A percentile compares a stretch with the other conserved stretches of the same genome.
Evolutionary conservation across 2,113 vertebrate genomes (phyloP).

Genomic region (Cynopterus brachyotis): DNA sequence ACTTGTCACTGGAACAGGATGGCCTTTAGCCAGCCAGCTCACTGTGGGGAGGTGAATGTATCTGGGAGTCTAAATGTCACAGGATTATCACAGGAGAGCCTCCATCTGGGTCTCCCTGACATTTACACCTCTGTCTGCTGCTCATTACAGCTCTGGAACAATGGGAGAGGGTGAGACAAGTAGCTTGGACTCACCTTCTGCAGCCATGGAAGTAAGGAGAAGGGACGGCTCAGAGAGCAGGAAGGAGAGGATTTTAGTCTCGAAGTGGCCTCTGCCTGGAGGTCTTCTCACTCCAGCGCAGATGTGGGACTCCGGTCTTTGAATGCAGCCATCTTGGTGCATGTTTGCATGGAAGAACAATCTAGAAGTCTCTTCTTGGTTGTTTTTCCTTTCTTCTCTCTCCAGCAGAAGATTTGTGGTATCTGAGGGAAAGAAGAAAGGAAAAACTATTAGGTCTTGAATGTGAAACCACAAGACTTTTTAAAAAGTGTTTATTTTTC

Average conservation of each 20-base stretch:
- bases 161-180: not conserved
- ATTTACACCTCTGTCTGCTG: not conserved
- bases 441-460: slow-evolving; percentile 79
- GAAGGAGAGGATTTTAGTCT: not conserved
- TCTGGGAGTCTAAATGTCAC: slow-evolving; percentile 30
- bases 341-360: slow-evolving; percentile 14
- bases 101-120: not conserved
- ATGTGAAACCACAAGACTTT: slow-evolving; percentile 77
- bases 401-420: slow-evolving; percentile 73
- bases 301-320: not conserved
- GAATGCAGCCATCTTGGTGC: slow-evolving; percentile 8
- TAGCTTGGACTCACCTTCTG: fast-evolving
- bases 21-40: slow-evolving; percentile 36
- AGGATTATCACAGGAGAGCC: not conserved
- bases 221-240: not conserved
- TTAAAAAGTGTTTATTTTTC: slow-evolving; percentile 78
- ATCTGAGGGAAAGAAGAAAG: slow-evolving; percentile 58
- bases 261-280: fast-evolving
- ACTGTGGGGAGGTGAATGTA: not conserved
- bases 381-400: slow-evolving; percentile 44
- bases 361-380: slow-evolving; percentile 49
- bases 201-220: not conserved
- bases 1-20: slow-evolving; percentile 28
- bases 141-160: not conserved
- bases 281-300: not conserved